A percentile compares a stretch with the other conserved stretches of the same genome.
phyloP scores from a whole-genome alignment of 2,888 invertebrate species.

The Eudasyphora cyanicolor region DNA sequence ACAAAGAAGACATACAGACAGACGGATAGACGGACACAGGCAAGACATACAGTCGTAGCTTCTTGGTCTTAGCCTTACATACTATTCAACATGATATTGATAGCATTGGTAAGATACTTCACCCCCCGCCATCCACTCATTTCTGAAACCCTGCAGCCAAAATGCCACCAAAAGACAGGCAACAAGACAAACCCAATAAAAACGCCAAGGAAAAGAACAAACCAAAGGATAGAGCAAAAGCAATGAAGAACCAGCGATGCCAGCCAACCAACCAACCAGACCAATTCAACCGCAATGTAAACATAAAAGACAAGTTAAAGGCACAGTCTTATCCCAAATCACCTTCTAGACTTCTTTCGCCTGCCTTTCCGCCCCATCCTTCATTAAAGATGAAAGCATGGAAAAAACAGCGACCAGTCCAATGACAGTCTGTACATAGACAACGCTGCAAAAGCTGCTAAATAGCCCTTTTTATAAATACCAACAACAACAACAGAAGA shows the following conservation, averaged over 20 bases:
- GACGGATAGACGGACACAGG: not conserved
- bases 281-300: conserved; percentile 5
- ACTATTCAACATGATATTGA: conserved; percentile 11
- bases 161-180: conserved; percentile 27
- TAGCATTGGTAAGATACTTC: not conserved
- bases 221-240: conserved; percentile 13
- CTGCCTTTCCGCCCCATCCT: not conserved
- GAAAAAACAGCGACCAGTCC: not conserved
- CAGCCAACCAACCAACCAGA: not conserved
- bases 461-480: conserved; percentile 55
- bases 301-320: conserved; percentile 16
- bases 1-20: too few relatives aligned
- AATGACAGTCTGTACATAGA: too few relatives aligned
- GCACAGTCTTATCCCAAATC: not conserved
- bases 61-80: not conserved
- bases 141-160: conserved; percentile 46
- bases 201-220: conserved; percentile 30
- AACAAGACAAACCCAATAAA: conserved; percentile 33
- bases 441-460: conserved; percentile 18
- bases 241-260: too few relatives aligned
- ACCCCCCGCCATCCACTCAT: not conserved
- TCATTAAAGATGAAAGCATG: not conserved
- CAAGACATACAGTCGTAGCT: not conserved
- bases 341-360: not conserved
- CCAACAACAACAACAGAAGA: conserved; percentile 40